Conservation (phyloP, 1,140 invertebrate genomes). For the Drosophila oshimai region DNA sequence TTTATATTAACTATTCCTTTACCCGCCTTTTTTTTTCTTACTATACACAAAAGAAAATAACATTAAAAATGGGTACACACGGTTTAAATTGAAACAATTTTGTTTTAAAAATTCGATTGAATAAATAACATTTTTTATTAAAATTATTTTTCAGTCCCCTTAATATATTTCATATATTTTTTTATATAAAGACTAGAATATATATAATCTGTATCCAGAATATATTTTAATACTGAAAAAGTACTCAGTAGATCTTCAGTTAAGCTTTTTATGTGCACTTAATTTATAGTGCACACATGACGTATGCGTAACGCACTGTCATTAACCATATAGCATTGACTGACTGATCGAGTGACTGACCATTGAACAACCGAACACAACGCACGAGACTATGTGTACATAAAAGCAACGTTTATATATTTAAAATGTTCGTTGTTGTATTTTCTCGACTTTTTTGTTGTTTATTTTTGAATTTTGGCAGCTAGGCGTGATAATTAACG, state of each 20-base stretch:
- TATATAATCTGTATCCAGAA: not conserved
- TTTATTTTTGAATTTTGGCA: constrained; percentile 44
- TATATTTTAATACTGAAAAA: not conserved
- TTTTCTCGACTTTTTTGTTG: constrained; percentile 21
- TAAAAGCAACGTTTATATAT: constrained; percentile 17
- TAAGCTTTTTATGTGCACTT: not conserved
- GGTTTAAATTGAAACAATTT: not conserved
- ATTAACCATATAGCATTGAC: constrained; percentile 32
- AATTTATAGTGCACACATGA: constrained; percentile 5
- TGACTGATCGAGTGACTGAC: constrained; percentile 28
- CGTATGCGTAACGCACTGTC: constrained; percentile 30
- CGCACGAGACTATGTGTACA: constrained; percentile 42
- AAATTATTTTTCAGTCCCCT: not conserved
- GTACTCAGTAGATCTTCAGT: not conserved
- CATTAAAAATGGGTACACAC: not conserved
- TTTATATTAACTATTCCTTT: constrained; percentile 14
- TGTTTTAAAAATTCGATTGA: too few species aligned
- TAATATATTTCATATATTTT: not conserved
- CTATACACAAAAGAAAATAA: not conserved
- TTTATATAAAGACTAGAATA: not conserved
- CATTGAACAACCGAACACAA: constrained; percentile 36
- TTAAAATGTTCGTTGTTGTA: constrained; percentile 9
- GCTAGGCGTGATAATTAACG: constrained; percentile 74
- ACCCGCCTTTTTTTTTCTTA: not conserved
- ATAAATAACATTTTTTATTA: too few species aligned